phyloP scores from a whole-genome alignment of 2,888 invertebrate genomes.

The Seira ritae region DNA sequence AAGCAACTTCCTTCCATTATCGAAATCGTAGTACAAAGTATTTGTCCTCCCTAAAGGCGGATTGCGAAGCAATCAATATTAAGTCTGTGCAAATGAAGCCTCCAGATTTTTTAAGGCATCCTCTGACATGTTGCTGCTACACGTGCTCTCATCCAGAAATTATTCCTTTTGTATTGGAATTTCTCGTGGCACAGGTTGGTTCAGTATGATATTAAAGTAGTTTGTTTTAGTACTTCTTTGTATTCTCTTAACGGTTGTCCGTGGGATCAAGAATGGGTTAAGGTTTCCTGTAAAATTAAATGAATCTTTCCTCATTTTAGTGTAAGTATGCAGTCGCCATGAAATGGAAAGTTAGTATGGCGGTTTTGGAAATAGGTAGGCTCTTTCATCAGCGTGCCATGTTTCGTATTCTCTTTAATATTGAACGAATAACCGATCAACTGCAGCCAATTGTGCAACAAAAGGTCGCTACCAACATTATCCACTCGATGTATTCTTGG shows the following conservation, averaged over 20 bases:
- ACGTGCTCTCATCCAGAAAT: conserved; percentile 50
- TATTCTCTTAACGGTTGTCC: too few relatives aligned
- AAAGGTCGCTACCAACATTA: conserved; percentile 5
- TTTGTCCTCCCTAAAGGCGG: conserved; percentile 36
- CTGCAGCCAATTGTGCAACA: conserved; percentile 31
- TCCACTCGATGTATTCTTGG: conserved; percentile 18
- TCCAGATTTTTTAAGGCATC: conserved; percentile 52
- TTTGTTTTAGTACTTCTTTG: too few relatives aligned
- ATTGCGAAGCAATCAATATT: conserved; percentile 45
- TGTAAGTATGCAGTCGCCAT: conserved; percentile 54
- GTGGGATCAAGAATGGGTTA: too few relatives aligned
- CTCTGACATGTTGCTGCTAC: conserved; percentile 56
- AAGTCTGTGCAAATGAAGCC: conserved; percentile 43
- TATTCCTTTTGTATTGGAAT: conserved; percentile 47
- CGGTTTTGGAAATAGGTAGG: conserved; percentile 59
- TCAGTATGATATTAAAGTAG: too few relatives aligned
- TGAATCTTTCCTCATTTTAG: too few relatives aligned
- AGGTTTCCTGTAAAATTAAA: too few relatives aligned
- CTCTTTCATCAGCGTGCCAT: conserved; percentile 56
- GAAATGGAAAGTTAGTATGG: conserved; percentile 54
- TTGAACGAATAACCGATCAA: conserved; percentile 28
- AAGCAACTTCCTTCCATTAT: conserved; percentile 52
- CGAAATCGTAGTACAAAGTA: conserved; percentile 49
- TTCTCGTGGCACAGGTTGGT: conserved; percentile 41
- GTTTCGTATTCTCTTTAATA: conserved; percentile 59